phyloP scores from a whole-genome alignment of 2,113 vertebrate genomes.

The Catharus minimus region DNA sequence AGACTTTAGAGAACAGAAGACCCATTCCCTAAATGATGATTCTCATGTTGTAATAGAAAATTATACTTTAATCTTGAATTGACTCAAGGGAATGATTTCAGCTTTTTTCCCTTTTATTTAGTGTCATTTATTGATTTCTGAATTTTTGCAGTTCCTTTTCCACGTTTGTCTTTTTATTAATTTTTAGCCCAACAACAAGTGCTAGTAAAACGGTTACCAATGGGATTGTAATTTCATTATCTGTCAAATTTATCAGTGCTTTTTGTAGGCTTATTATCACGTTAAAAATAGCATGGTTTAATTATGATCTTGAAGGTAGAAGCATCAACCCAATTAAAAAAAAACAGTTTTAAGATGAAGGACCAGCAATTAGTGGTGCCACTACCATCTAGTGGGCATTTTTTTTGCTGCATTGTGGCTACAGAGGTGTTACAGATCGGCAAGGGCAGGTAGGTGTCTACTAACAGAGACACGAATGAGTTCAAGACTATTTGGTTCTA shows the following conservation, averaged over 20 bases:
- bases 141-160: background rate
- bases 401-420: background rate
- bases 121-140: background rate
- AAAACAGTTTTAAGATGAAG: background rate
- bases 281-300: background rate
- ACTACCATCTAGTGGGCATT: constrained; percentile 32
- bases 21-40: background rate
- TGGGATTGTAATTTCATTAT: background rate
- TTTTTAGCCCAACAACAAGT: background rate
- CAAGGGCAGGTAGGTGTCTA: background rate
- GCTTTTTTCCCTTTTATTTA: background rate
- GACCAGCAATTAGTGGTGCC: background rate
- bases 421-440: background rate
- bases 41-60: background rate
- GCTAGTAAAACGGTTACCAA: background rate
- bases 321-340: background rate
- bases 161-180: background rate
- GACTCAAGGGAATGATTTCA: background rate
- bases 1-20: background rate
- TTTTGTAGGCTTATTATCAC: background rate
- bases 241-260: background rate
- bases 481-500: background rate
- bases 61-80: background rate
- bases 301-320: background rate
- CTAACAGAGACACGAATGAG: background rate